Evolutionary conservation across 2,113 vertebrate species (phyloP).

Genomic region (Pipa parva): DNA sequence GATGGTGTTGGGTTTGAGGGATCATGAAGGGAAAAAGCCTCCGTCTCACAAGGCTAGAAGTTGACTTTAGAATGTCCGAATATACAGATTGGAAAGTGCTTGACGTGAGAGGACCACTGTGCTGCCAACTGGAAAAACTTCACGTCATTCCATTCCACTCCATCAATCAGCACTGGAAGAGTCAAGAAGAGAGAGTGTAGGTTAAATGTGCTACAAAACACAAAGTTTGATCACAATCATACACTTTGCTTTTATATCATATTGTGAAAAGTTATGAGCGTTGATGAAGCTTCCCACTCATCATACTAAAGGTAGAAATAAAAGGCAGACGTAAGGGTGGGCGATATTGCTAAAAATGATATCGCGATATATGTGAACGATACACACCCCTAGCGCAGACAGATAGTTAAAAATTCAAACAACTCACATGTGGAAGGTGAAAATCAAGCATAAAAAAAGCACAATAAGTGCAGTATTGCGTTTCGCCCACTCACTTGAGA

Average conservation of each 20-base stretch:
- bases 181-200: slow-evolving; percentile 14
- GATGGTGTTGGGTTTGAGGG: slow-evolving; percentile 22
- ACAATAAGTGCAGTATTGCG: too few species aligned
- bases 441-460: too few species aligned
- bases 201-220: neutral
- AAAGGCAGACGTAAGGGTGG: too few species aligned
- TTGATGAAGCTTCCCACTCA: too few species aligned
- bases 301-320: too few species aligned
- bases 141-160: slow-evolving; percentile 94
- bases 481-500: too few species aligned
- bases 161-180: slow-evolving; percentile 84
- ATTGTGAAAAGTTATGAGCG: too few species aligned
- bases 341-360: too few species aligned
- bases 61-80: slow-evolving; percentile 88
- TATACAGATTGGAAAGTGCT: slow-evolving; percentile 93
- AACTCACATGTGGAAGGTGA: too few species aligned
- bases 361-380: too few species aligned
- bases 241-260: neutral
- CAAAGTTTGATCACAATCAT: neutral
- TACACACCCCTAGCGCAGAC: too few species aligned
- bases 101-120: slow-evolving; percentile 97
- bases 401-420: too few species aligned
- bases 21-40: slow-evolving; percentile 1
- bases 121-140: slow-evolving; percentile 98
- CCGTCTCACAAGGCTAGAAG: slow-evolving; percentile 62